Evolutionary conservation across 2,888 invertebrate species (phyloP), one percentile per base, ranked within the genome.

Genomic region (Aelia acuminata): DNA sequence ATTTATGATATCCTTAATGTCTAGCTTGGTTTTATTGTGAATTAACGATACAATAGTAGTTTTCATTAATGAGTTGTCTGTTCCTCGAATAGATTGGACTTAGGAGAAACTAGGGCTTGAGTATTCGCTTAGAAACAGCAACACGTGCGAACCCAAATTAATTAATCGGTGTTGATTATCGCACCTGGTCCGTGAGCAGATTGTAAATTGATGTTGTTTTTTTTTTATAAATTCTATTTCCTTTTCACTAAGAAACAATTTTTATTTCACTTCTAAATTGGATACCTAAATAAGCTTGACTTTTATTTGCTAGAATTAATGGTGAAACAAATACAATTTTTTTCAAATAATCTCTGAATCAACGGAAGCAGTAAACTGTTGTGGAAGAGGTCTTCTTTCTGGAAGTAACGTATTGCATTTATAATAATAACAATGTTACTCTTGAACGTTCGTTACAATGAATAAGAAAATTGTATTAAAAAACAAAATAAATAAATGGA

Each of bases 121-220:
- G 5, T 70, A 70, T 70, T 35, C 63, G 31, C 63, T 31, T 70
- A 35, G 63, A 18, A 70, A 70, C 7, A 70, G 35, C 31, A 70
- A 70, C 63, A 70, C 63, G 63, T 70, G 31, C 63, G n/a, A 70
- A 35, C 35, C 63, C 35, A 35, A 35, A 70, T 31, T 70, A 70
- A 70, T 70, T 70, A 57, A 57, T 57, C 11, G 31, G 35, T 35
- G 63, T 70, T 70, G 35, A 31, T 70, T 70, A 70, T 70, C 35
- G 35, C 31, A 26, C 35, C 10, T 3, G 35, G 31, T 70, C 63
- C 63, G 35, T 70, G 63, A 70, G 15, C 15, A 18, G 31, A 15
- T 4, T 70, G 15, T 4, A 70, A 70, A 70, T 35, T 70, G 35
- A 70, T 13, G 15, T n/a, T 15, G 15, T 57, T 57, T 26, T 13